Evolutionary conservation across 2,888 invertebrate species (phyloP).

Genomic region (Drosophila quasianomalipes): DNA sequence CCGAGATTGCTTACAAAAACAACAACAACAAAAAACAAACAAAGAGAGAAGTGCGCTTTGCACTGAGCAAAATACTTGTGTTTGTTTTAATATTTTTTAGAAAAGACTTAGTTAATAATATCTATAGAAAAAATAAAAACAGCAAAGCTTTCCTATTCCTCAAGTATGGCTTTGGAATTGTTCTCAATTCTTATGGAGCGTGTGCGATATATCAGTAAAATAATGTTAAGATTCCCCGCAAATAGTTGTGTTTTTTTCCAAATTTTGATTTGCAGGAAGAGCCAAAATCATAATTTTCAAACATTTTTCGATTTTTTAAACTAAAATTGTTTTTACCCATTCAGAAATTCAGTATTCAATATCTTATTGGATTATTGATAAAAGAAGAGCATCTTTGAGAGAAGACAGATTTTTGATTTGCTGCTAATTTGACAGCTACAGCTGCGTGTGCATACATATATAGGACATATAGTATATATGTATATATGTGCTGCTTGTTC

Average conservation of each 20-base stretch:
- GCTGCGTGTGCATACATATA: not conserved
- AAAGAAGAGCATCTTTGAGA: not conserved
- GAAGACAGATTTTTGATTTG: not conserved
- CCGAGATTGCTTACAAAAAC: not conserved
- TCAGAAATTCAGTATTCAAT: not conserved
- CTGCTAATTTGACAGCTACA: not conserved
- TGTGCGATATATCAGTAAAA: not conserved
- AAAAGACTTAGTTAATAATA: no score
- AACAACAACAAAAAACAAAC: not conserved
- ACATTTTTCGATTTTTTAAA: not conserved
- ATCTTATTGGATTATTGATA: not conserved
- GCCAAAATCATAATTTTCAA: not conserved
- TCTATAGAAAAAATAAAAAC: not conserved
- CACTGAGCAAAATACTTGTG: not conserved
- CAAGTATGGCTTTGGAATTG: not conserved
- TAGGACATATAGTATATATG: no score
- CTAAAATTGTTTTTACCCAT: not conserved
- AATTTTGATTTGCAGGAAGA: not conserved
- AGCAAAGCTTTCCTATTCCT: not conserved
- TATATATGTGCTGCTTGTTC: not conserved
- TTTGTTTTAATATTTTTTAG: not conserved
- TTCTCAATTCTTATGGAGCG: not conserved
- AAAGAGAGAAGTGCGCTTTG: no score
- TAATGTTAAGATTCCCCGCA: not conserved
- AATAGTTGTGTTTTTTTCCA: not conserved